Evolutionary conservation across 1,140 invertebrate species (phyloP).

Genomic region (Trialeurodes vaporariorum): DNA sequence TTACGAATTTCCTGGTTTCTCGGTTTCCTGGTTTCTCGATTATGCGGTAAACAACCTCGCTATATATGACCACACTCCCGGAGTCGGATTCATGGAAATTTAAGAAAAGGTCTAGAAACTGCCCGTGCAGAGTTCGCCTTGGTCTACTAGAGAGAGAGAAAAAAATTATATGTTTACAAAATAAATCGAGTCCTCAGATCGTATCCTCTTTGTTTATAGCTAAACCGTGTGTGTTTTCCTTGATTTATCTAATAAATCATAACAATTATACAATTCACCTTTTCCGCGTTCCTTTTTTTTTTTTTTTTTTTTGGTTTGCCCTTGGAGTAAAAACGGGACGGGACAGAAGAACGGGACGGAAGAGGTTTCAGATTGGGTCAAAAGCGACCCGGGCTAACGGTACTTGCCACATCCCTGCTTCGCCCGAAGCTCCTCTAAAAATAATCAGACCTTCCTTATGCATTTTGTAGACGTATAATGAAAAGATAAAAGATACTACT

Average conservation of each 20-base stretch:
- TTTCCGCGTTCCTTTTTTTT: too few species aligned
- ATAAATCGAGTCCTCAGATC: not conserved
- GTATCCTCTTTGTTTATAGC: not conserved
- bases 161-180: not conserved
- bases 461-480: too few species aligned
- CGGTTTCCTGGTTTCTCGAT: too few species aligned
- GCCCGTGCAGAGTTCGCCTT: too few species aligned
- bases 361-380: too few species aligned
- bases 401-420: not conserved
- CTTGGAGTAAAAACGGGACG: too few species aligned
- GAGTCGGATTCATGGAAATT: not conserved
- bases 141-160: too few species aligned
- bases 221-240: not conserved
- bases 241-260: not conserved
- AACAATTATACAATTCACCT: not conserved
- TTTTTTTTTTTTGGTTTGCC: too few species aligned
- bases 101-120: not conserved
- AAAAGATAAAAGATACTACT: too few species aligned
- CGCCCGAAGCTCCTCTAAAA: not conserved
- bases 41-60: not conserved
- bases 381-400: not conserved
- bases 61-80: not conserved
- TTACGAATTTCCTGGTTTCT: not conserved
- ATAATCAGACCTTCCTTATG: not conserved
- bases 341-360: too few species aligned